These are phyloP conservation scores for Neoaliturus tenellus DNA, from an alignment of 2,888 invertebrate species.

Conservation along the genomic window DNA sequence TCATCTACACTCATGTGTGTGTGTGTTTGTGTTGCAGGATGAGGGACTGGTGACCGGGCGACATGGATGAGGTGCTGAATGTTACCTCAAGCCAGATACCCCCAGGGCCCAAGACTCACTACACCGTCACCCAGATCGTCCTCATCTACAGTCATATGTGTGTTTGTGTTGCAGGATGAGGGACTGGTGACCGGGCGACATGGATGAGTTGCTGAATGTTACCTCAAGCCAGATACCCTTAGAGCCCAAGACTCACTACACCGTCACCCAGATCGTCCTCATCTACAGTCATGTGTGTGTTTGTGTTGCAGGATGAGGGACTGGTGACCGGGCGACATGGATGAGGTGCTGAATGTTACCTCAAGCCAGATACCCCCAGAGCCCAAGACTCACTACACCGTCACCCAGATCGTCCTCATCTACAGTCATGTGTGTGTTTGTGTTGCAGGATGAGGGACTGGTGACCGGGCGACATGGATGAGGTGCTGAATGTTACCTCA, in stretches of 20 bases:
- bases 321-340: constrained; percentile 7
- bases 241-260: constrained; percentile 1
- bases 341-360: constrained; percentile 2
- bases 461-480: constrained; percentile 18
- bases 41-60: constrained; percentile 8
- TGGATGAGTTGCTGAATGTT: neutral
- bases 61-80: constrained; percentile 3
- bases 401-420: neutral
- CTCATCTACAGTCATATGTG: neutral
- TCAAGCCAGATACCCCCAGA: constrained; percentile 13
- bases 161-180: neutral
- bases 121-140: neutral
- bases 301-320: neutral
- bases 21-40: neutral
- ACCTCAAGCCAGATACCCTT: constrained; percentile 13
- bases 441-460: constrained; percentile 2
- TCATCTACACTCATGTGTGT: too few relatives aligned
- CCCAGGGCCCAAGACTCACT: neutral
- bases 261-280: neutral
- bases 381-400: constrained; percentile 1
- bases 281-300: neutral
- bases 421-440: too few relatives aligned
- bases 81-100: constrained; percentile 1
- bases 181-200: constrained; percentile 2
- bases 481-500: constrained; percentile 14